Percentiles rank a stretch among this genome's conserved stretches.
Conservation (phyloP, 1,140 invertebrate species). For the Neodiprion pinetum region DNA sequence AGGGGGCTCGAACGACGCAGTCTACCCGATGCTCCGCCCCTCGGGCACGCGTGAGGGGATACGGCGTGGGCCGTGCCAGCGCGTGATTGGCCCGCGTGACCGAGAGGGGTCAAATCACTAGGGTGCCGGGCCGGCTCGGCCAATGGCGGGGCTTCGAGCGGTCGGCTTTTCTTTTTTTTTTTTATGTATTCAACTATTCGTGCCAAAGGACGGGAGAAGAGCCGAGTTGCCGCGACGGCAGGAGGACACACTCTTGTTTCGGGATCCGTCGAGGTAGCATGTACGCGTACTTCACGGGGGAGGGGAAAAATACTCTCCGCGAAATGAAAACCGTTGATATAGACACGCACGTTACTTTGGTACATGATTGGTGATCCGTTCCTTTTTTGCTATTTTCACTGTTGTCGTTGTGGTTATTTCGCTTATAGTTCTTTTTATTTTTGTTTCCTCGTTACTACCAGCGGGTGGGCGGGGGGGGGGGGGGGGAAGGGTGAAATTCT, state of each 20-base stretch:
- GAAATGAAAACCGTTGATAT: too few relatives aligned
- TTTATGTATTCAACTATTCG: slow-evolving; percentile 30
- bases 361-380: too few relatives aligned
- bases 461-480: too few relatives aligned
- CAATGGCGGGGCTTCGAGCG: slow-evolving; percentile 51
- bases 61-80: slow-evolving; percentile 51
- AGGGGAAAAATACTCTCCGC: background rate
- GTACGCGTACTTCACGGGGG: slow-evolving; percentile 33
- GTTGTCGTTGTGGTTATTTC: too few relatives aligned
- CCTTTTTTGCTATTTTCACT: too few relatives aligned
- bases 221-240: slow-evolving; percentile 32
- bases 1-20: slow-evolving; percentile 23
- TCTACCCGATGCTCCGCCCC: slow-evolving; percentile 12
- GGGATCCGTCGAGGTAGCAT: slow-evolving; percentile 47
- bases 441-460: too few relatives aligned
- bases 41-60: slow-evolving; percentile 13
- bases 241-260: slow-evolving; percentile 56
- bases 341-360: too few relatives aligned
- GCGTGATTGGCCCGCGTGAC: slow-evolving; percentile 45
- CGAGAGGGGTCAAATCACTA: slow-evolving; percentile 39
- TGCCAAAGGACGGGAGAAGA: slow-evolving; percentile 38
- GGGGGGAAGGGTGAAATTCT: too few relatives aligned
- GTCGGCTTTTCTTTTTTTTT: slow-evolving; percentile 52
- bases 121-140: slow-evolving; percentile 40
- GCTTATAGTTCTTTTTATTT: too few relatives aligned